phyloP scores from a whole-genome alignment of 2,797 vertebrate species.

The Gymnocypris eckloni region DNA sequence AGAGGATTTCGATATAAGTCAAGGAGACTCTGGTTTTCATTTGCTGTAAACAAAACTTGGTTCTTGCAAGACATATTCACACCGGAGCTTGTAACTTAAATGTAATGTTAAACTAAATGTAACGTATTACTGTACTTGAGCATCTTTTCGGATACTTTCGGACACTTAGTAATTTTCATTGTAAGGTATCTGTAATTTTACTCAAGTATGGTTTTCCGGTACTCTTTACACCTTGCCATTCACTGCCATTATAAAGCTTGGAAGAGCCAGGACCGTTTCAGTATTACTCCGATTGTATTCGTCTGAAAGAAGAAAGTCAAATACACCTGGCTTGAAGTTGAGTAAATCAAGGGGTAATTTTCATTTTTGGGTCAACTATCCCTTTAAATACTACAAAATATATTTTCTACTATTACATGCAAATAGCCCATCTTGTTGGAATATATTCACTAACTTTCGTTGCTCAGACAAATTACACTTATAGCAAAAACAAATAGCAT shows the following conservation, averaged over 20 bases:
- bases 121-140: too few species aligned
- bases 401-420: not conserved
- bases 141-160: too few species aligned
- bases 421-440: not conserved
- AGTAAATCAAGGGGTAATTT: not conserved
- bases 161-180: too few species aligned
- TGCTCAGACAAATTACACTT: not conserved
- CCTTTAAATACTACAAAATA: not conserved
- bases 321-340: not conserved
- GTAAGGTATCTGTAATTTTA: too few species aligned
- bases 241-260: not conserved
- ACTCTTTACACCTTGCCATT: not conserved
- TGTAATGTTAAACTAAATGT: too few species aligned
- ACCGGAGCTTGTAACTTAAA: not conserved
- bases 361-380: not conserved
- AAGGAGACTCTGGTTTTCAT: not conserved
- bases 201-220: too few species aligned
- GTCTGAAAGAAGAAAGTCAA: not conserved
- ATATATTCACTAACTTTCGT: not conserved
- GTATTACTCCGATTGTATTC: too few species aligned
- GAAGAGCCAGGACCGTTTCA: not conserved
- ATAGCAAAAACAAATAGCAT: not conserved
- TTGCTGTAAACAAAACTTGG: not conserved
- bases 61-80: not conserved
- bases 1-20: not conserved